Base-by-base conservation (phyloP, 2,888 invertebrate genomes). In the Acheta domesticus region DNA sequence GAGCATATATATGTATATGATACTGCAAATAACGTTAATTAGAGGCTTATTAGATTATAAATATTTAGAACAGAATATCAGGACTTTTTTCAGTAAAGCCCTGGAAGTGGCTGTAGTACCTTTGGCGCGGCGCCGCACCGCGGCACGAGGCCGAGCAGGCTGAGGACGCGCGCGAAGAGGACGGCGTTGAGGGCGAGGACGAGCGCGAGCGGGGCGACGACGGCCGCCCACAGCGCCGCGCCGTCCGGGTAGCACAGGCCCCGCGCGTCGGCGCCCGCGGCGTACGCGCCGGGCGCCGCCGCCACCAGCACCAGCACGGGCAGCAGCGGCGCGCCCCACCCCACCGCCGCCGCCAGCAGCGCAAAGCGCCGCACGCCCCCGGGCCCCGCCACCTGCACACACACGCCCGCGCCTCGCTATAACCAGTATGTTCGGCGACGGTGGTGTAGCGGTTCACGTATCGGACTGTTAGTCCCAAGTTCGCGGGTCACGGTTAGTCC, bases 321-420 rank as follows among this genome's bases (percentile, higher is more conserved):
- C 79, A 91, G 82, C 2, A 89, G 76, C 0, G 91, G 91, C 19
- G 89, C 82, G 1, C 91, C 90, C 92, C 93, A 93, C 11, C 92
- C 92, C 19, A 91, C 86, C 0, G 91, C 76, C 2, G 91, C 89
- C 20, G 91, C 89, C 84, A 92, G 92, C 12, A 90, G 62, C 62
- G 62, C 62, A 5, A 62, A n/a, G 62, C 62, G 62, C 11, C 62
- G 14, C 62, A n/a, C n/a, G n/a, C 14, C 16, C 1, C 14, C 16
- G 12, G 62, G n/a, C 4, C 62, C 62, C n/a, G 62, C n/a, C 62
- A 62, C 14, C 62, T 62, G n/a, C 62, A 1, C 4, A 23, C n/a
- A n/a, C n/a, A n/a, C n/a, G n/a, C n/a, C n/a, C n/a, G n/a, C n/a
- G n/a, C n/a, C n/a, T n/a, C n/a, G n/a, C n/a, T n/a, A n/a, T n/a